These are phyloP conservation scores for Alces alces DNA, from an alignment of 2,113 vertebrate species.

Conservation along the genomic window DNA sequence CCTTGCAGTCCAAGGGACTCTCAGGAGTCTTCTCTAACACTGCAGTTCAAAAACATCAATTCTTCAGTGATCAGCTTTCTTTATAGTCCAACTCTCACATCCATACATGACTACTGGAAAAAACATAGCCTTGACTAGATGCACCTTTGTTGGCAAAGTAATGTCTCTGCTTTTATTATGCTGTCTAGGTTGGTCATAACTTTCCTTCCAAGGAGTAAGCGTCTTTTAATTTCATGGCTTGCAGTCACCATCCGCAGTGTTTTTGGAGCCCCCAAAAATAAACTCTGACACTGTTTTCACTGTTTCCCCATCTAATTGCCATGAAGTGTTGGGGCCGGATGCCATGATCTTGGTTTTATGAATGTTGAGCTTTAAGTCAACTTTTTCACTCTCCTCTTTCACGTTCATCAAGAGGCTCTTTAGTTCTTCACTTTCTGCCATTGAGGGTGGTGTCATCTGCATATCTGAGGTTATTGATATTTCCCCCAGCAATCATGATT, in stretches of 20 bases:
- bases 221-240: background rate
- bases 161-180: background rate
- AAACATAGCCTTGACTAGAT: background rate
- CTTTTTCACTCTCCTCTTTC: background rate
- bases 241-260: background rate
- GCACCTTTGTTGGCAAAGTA: background rate
- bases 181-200: background rate
- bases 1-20: background rate
- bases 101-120: background rate
- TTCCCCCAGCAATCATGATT: background rate
- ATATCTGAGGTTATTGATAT: background rate
- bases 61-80: background rate
- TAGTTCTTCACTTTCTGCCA: background rate
- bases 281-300: background rate
- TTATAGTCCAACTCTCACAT: background rate
- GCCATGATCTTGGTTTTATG: background rate
- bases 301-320: background rate
- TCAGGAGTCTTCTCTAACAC: background rate
- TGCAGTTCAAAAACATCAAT: background rate
- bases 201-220: background rate
- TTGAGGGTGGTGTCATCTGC: background rate
- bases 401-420: background rate
- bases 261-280: fast-evolving
- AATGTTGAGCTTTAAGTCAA: background rate
- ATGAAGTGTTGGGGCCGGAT: background rate